Evolutionary conservation across 2,888 invertebrate genomes (phyloP).

Genomic region (Cephus pygmeus): DNA sequence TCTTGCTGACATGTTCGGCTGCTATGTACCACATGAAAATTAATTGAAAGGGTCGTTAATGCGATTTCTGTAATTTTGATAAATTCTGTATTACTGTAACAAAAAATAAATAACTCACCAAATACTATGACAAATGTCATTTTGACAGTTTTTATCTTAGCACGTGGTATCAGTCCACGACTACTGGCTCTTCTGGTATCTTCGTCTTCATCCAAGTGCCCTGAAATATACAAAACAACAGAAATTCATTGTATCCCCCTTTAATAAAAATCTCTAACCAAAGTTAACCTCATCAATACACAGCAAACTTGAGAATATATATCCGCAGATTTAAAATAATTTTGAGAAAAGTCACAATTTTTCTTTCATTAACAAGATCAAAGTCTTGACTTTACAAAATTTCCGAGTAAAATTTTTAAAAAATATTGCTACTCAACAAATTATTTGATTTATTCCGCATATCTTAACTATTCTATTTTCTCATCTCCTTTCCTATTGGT

Average conservation of each 20-base stretch:
- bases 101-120: slow-evolving; percentile 70
- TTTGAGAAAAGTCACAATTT: not conserved
- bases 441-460: not conserved
- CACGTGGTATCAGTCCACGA: slow-evolving; percentile 88
- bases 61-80: not conserved
- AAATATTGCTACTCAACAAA: not conserved
- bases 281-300: too few species aligned
- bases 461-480: not conserved
- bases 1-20: not conserved
- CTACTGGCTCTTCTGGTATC: slow-evolving; percentile 81
- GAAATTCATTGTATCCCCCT: not conserved
- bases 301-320: not conserved
- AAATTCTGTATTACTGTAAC: not conserved
- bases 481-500: not conserved
- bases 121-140: slow-evolving; percentile 94
- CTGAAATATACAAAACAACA: slow-evolving; percentile 2
- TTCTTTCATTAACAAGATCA: not conserved
- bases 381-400: not conserved
- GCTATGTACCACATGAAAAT: not conserved
- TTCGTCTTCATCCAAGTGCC: slow-evolving; percentile 20
- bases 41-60: not conserved
- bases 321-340: too few species aligned
- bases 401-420: not conserved
- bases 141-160: slow-evolving; percentile 93
- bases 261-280: too few species aligned